A percentile compares a stretch with the other conserved stretches of the same genome.
Evolutionary conservation across 2,888 invertebrate genomes (phyloP).

Genomic region (Odontocolon sp.): DNA sequence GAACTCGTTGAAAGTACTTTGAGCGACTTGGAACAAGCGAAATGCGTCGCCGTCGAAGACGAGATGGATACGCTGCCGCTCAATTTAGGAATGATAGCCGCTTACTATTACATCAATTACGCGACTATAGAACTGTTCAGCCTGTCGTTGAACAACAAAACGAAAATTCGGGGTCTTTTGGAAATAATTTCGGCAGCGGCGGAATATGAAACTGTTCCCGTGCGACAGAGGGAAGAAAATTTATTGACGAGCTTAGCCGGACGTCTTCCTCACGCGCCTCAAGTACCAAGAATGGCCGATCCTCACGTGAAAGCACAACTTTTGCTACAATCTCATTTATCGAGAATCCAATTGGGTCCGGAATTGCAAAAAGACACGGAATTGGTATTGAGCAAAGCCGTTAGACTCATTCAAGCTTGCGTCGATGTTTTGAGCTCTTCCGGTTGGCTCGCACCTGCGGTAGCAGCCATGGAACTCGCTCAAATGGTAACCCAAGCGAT

Average conservation of each 20-base stretch:
- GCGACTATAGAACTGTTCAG: constrained; percentile 99
- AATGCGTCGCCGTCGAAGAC: constrained; percentile 98
- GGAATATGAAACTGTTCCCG: constrained; percentile 96
- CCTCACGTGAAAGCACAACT: constrained; percentile 99
- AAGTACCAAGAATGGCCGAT: constrained; percentile 84
- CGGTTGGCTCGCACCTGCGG: constrained; percentile 98
- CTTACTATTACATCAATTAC: constrained; percentile 99
- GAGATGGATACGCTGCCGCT: constrained; percentile 98
- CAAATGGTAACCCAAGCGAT: constrained; percentile 99
- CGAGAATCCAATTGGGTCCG: constrained; percentile 95
- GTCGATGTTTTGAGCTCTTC: constrained; percentile 97
- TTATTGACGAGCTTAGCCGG: constrained; percentile 87
- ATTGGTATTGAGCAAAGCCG: constrained; percentile 91
- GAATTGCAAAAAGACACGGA: constrained; percentile 99
- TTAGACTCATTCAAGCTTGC: constrained; percentile 95
- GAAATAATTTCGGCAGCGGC: constrained; percentile 99
- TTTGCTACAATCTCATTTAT: constrained; percentile 96
- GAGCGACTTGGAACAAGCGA: constrained; percentile 96
- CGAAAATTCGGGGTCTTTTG: constrained; percentile 97
- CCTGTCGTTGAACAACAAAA: constrained; percentile 97
- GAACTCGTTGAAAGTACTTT: constrained; percentile 98
- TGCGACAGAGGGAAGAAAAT: constrained; percentile 97
- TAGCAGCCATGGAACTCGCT: constrained; percentile 99
- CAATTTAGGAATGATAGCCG: constrained; percentile 99
- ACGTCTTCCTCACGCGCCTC: constrained; percentile 84